phyloP scores from a whole-genome alignment of 2,888 invertebrate genomes.

The Lapara coniferarum region DNA sequence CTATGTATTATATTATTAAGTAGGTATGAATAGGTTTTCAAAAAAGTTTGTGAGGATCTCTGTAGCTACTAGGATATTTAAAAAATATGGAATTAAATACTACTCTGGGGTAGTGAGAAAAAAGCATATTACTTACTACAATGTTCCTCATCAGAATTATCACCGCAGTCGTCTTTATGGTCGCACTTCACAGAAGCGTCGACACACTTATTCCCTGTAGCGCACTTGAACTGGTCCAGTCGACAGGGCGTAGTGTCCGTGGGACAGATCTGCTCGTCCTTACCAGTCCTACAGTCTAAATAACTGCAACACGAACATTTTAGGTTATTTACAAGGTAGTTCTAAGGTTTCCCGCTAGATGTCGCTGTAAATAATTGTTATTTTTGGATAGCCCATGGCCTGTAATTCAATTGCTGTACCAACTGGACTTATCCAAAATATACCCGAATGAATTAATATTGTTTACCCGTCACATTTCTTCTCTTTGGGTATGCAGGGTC shows the following conservation, averaged over 20 bases:
- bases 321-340: too few relatives aligned
- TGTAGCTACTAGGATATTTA: too few relatives aligned
- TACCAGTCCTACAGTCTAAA: constrained; percentile 92
- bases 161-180: constrained; percentile 95
- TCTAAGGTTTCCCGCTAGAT: not conserved
- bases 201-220: constrained; percentile 91
- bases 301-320: constrained; percentile 64
- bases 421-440: not conserved
- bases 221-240: constrained; percentile 94
- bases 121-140: constrained; percentile 86
- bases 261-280: constrained; percentile 91
- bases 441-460: not conserved
- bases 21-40: not conserved
- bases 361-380: not conserved
- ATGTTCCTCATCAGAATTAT: constrained; percentile 94
- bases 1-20: not conserved
- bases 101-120: not conserved
- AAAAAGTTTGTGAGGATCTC: too few relatives aligned
- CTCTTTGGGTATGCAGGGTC: constrained; percentile 93
- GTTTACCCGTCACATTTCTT: constrained; percentile 93
- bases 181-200: constrained; percentile 90
- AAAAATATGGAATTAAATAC: too few relatives aligned
- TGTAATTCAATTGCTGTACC: too few relatives aligned
- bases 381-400: too few relatives aligned
- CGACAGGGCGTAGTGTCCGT: constrained; percentile 85